Base-by-base conservation (phyloP, 2,888 invertebrate genomes). In the Drosophila testacea region DNA sequence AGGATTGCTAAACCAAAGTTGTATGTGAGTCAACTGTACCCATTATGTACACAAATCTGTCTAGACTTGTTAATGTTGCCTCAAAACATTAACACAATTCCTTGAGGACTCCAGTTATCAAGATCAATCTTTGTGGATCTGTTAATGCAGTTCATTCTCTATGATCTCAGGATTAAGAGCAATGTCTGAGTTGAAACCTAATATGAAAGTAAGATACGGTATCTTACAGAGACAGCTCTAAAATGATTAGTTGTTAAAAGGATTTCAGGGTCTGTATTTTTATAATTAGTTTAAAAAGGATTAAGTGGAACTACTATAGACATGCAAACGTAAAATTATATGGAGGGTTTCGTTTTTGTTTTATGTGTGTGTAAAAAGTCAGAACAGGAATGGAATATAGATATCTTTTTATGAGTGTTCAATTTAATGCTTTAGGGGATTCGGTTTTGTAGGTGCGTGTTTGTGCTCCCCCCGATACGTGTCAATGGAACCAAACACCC, bases 401-500 rank as follows among this genome's bases (percentile, higher is more conserved):
- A 57, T 55, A 59, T 65, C 28, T 64, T 39, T 44, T 51, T 51
- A 66, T 54, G 63, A 56, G 51, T 60, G 51, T 60, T 74, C 46
- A 34, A 63, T 59, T 64, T 64, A 73, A 64, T 69, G 56, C 39
- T n/a, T 61, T 44, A 47, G 30, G 48, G 34, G 22, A 56, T 16
- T 60, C 47, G 30, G 22, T 38, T 60, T 62, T 54, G 27, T 54
- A 48, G 55, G 39, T 44, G 71, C 39, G 34, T 69, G 73, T 69
- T 73, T 74, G 47, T 32, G 42, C 65, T 68, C 65, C 62, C 62
- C 69, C 64, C n/a, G 39, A 51, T 57, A 75, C 75, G 73, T 76
- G 73, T 69, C 65, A 65, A 62, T 44, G 70, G 64, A 69, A 69
- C 56, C 69, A 73, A 69, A 74, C 61, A 74, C 70, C 72, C 72